Evolutionary conservation across 30 jellyfish, hydroid and myxozoan species (phyloP).

Genomic region (Euphysa ruthae): DNA sequence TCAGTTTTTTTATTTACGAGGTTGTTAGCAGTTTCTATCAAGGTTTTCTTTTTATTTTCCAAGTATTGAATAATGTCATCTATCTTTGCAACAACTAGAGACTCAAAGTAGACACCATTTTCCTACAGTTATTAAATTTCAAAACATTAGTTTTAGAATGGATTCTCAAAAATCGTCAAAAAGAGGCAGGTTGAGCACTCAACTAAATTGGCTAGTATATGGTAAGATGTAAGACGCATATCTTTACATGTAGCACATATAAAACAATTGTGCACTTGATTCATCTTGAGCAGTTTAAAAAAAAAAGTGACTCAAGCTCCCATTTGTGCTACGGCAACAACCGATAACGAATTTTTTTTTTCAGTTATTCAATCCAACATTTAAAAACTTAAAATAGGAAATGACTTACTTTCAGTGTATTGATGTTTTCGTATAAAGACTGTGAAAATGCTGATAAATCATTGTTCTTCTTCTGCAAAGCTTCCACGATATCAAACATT

Average conservation of each 20-base stretch:
- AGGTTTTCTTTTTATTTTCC: constrained; percentile 45
- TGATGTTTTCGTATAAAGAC: background rate
- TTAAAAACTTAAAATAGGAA: background rate
- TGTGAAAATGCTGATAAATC: background rate
- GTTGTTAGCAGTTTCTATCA: constrained; percentile 31
- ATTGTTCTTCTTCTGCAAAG: background rate
- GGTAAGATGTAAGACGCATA: background rate
- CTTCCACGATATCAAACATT: background rate
- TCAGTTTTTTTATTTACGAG: constrained; percentile 23
- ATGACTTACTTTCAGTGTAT: background rate
- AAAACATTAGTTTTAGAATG: background rate
- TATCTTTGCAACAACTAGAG: constrained; percentile 82
- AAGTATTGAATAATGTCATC: constrained; percentile 41
- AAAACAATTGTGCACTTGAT: too few species aligned
- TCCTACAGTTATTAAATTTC: constrained; percentile 37
- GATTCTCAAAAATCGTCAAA: too few species aligned
- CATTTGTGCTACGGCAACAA: too few species aligned
- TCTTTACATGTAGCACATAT: background rate
- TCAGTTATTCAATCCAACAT: too few species aligned
- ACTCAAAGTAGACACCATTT: constrained; percentile 79
- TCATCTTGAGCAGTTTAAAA: too few species aligned
- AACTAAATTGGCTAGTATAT: too few species aligned
- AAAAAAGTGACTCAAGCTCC: too few species aligned
- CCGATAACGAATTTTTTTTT: too few species aligned
- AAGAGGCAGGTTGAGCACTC: too few species aligned